Base-by-base conservation (phyloP, 1,140 invertebrate genomes). In the Medauroidea extradentata region DNA sequence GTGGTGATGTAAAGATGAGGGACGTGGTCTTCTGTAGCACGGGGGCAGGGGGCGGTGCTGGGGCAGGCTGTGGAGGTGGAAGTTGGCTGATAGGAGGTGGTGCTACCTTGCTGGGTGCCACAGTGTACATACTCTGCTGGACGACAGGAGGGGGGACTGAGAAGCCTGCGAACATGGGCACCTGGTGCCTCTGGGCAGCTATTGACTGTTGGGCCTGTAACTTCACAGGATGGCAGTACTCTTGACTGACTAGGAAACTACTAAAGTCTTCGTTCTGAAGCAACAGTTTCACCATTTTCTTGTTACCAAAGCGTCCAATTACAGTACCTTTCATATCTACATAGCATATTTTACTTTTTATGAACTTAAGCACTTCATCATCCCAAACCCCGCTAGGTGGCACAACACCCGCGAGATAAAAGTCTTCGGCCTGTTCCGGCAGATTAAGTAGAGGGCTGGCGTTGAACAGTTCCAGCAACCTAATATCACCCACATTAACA, bases 351-450 rank as follows among this genome's bases (percentile, higher is more conserved):
- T 71, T 65, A 46, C 71, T 73, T 49, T 73, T 75, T 14, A 85
- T 73, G 52, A 75, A 72, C 19, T 77, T 64, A 24, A 85, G 56
- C n/a, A 73, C 66, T 4, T 72, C 63, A 9, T 74, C 71, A 9
- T 80, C 76, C 83, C 82, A 84, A 13, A 62, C 55, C 16, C 68
- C 73, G 23, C 70, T 72, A 23, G 69, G 61, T 55, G 80, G 76
- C 46, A 76, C 65, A 5, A 84, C 70, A 43, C 80, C 71, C 18
- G 78, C 76, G 39, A 88, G 68, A 62, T 80, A 75, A 62, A 84
- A 87, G 16, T 81, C 79, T 11, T 72, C 72, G 1, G 83, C 81
- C 64, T 83, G 76, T 5, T 79, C 74, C 23, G 77, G 78, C 13
- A 63, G 29, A 57, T 81, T 68, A 14, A 78, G 66, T 29, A 78